A percentile compares a stretch with the other conserved stretches of the same genome.
Conservation (phyloP, 2,797 vertebrate species). For the Eleutherodactylus coqui region DNA sequence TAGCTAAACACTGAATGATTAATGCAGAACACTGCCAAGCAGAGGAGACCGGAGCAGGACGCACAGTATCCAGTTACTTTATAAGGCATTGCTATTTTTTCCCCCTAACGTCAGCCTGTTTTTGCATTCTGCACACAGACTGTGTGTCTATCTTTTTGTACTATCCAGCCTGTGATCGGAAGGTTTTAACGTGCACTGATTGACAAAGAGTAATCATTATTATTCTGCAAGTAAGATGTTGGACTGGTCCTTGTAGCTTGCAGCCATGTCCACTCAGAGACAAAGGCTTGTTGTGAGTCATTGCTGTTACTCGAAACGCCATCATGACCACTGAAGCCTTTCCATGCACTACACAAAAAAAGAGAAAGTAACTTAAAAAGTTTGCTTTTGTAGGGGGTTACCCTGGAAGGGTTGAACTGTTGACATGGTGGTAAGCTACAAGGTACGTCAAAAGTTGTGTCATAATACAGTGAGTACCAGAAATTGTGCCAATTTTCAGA, state of each 20-base stretch:
- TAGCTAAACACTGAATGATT: conserved; percentile 62
- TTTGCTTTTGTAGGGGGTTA: not conserved
- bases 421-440: no score
- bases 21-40: conserved; percentile 56
- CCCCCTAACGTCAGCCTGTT: not conserved
- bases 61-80: not conserved
- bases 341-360: not conserved
- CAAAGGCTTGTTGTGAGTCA: not conserved
- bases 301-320: not conserved
- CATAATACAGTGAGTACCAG: no score
- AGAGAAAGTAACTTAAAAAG: not conserved
- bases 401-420: no score
- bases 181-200: not conserved
- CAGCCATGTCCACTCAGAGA: not conserved
- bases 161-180: not conserved
- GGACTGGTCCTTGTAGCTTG: not conserved
- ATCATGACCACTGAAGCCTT: not conserved
- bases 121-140: not conserved
- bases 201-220: conserved; percentile 27
- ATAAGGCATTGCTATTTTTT: not conserved
- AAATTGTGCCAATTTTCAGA: no score
- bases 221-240: not conserved
- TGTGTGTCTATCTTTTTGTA: conserved; percentile 38
- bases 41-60: not conserved
- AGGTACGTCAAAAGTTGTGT: no score